phyloP scores from a whole-genome alignment of 2,888 invertebrate genomes.

The Sesamia inferens region DNA sequence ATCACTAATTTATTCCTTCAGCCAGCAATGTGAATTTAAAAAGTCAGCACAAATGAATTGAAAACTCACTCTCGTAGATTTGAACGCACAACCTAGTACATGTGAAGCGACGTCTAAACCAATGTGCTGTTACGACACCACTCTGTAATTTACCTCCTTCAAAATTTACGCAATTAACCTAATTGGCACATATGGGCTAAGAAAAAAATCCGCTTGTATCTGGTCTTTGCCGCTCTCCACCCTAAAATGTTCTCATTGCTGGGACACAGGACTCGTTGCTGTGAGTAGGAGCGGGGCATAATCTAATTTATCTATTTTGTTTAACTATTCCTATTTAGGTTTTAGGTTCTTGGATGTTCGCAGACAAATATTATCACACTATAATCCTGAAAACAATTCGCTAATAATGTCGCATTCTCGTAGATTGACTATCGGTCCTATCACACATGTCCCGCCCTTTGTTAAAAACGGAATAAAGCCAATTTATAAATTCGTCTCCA shows the following conservation, averaged over 20 bases:
- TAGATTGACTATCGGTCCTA: conserved; percentile 78
- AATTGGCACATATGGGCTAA: too few relatives aligned
- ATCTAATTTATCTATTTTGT: too few relatives aligned
- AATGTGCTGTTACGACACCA: not conserved
- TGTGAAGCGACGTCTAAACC: not conserved
- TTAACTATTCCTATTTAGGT: conserved; percentile 36
- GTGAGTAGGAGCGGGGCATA: not conserved
- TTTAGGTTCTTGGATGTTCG: not conserved
- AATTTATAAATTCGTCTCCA: conserved; percentile 89
- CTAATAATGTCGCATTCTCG: conserved; percentile 76
- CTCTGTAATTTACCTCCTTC: not conserved
- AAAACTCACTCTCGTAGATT: not conserved
- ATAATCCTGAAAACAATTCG: conserved; percentile 50
- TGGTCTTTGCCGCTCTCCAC: not conserved
- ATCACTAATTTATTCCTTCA: not conserved
- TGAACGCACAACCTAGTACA: not conserved
- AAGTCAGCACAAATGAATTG: not conserved
- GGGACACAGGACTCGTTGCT: not conserved
- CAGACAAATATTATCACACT: conserved; percentile 51
- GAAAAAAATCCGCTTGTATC: not conserved
- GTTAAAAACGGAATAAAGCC: conserved; percentile 86
- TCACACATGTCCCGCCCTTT: conserved; percentile 82
- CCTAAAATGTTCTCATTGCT: not conserved
- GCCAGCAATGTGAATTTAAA: not conserved
- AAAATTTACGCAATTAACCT: not conserved